phyloP scores from a whole-genome alignment of 2,888 invertebrate genomes.

The Drosophila sordidapex region DNA sequence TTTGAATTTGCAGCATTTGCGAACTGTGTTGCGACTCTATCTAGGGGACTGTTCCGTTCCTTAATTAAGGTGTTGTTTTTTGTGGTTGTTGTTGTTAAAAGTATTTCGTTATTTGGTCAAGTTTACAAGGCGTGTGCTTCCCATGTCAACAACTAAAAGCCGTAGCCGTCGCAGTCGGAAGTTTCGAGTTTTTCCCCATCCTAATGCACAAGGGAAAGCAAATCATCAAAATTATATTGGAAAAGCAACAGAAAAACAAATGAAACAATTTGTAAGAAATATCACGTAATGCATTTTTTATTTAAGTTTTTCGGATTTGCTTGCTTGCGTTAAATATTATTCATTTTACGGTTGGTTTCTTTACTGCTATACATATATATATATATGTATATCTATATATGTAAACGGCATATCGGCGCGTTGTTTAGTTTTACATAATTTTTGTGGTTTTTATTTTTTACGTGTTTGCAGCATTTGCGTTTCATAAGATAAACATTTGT shows the following conservation, averaged over 20 bases:
- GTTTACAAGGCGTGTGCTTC: constrained; percentile 64
- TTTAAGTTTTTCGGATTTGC: constrained; percentile 62
- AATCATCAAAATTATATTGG: neutral
- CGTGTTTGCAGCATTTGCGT: constrained; percentile 38
- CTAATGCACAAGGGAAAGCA: constrained; percentile 14
- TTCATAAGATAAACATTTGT: constrained; percentile 69
- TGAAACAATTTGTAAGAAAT: constrained; percentile 75
- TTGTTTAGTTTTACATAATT: constrained; percentile 54
- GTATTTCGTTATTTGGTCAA: constrained; percentile 60
- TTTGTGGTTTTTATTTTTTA: constrained; percentile 18
- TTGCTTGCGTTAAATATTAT: constrained; percentile 41
- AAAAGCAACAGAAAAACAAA: constrained; percentile 30
- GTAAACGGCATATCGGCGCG: constrained; percentile 33
- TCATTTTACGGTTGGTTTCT: constrained; percentile 32
- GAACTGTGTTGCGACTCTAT: constrained; percentile 31
- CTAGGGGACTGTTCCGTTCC: constrained; percentile 28
- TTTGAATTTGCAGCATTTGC: constrained; percentile 10
- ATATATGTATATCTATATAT: neutral
- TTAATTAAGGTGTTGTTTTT: constrained; percentile 17
- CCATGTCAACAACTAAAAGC: constrained; percentile 18
- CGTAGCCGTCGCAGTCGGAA: constrained; percentile 8
- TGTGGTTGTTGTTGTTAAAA: constrained; percentile 10
- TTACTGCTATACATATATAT: constrained; percentile 23
- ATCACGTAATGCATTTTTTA: constrained; percentile 78
- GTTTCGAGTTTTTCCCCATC: constrained; percentile 1